Percentiles rank a stretch among this genome's conserved stretches.
phyloP scores from a whole-genome alignment of 2,888 invertebrate species.

The Bellardia pandia region DNA sequence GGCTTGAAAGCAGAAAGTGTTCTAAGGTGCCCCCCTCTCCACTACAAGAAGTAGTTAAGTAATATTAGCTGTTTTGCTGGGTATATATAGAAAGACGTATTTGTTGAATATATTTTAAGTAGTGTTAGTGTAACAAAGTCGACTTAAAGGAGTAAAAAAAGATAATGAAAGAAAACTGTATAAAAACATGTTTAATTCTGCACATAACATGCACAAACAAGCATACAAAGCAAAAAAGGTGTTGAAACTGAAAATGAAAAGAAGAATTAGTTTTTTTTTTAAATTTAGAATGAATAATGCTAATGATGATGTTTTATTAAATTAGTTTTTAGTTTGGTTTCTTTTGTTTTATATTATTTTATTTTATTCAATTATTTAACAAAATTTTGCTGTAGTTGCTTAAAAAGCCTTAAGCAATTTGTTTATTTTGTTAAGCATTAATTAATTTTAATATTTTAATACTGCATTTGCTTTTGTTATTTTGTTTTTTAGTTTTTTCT shows the following conservation, averaged over 20 bases:
- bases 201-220: too few species aligned
- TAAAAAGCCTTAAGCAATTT: constrained; percentile 61
- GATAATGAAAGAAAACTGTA: background rate
- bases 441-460: constrained; percentile 68
- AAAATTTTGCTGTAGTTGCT: constrained; percentile 74
- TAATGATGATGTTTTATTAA: constrained; percentile 68
- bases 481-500: constrained; percentile 87
- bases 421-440: constrained; percentile 70
- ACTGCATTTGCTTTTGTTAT: constrained; percentile 60
- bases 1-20: too few species aligned
- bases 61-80: too few species aligned
- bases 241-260: background rate
- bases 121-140: background rate
- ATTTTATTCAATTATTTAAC: constrained; percentile 76
- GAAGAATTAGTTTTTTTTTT: background rate
- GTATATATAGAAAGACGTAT: too few species aligned
- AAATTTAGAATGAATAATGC: background rate
- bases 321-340: constrained; percentile 34
- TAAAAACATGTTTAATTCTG: background rate
- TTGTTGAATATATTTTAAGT: background rate
- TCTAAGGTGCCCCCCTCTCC: too few species aligned
- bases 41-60: too few species aligned
- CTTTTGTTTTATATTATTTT: constrained; percentile 55
- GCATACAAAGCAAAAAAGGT: background rate
- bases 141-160: background rate